Evolutionary conservation across 2,888 invertebrate species (phyloP).

Genomic region (Rhingia rostrata): DNA sequence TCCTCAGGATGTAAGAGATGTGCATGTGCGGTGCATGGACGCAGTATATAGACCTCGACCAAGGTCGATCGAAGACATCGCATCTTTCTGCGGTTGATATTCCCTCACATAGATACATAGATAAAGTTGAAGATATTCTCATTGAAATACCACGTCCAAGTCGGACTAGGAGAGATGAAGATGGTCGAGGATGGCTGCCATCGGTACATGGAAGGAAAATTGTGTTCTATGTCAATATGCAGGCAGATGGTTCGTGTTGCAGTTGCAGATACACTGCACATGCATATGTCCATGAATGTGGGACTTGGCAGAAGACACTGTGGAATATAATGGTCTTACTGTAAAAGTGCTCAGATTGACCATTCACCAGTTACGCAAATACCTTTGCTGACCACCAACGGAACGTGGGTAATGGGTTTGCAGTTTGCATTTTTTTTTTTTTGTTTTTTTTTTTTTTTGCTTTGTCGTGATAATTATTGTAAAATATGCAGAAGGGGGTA

Average conservation of each 20-base stretch:
- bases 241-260: not conserved
- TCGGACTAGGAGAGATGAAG: not conserved
- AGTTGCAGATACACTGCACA: not conserved
- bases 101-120: slow-evolving; percentile 54
- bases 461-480: too few relatives aligned
- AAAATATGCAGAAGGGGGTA: too few relatives aligned
- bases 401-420: not conserved
- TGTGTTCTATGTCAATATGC: slow-evolving; percentile 42
- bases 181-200: slow-evolving; percentile 8
- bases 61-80: slow-evolving; percentile 72
- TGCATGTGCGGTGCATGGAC: slow-evolving; percentile 56
- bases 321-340: slow-evolving; percentile 58
- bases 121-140: slow-evolving; percentile 46
- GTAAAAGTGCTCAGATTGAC: slow-evolving; percentile 41
- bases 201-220: slow-evolving; percentile 28
- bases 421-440: not conserved
- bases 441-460: not conserved
- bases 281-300: not conserved
- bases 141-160: slow-evolving; percentile 20
- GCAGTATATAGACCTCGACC: slow-evolving; percentile 69
- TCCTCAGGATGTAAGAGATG: slow-evolving; percentile 52
- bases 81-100: slow-evolving; percentile 48
- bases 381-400: slow-evolving; percentile 17
- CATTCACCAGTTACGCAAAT: slow-evolving; percentile 56
- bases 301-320: slow-evolving; percentile 10